phyloP scores from a whole-genome alignment of 2,113 vertebrate species.

The Nipponia nippon region DNA sequence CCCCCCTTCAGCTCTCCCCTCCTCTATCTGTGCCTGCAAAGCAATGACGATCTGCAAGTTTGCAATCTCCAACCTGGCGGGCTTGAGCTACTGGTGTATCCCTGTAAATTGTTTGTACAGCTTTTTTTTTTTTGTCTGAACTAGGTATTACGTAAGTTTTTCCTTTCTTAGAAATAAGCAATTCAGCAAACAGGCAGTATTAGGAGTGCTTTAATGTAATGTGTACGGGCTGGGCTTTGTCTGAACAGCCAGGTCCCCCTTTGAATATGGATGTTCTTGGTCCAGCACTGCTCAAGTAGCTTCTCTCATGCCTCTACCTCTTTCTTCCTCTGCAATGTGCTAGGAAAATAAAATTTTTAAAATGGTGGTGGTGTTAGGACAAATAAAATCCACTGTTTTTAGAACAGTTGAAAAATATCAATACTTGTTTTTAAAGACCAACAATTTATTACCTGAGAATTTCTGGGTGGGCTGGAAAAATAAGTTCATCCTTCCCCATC shows the following conservation, averaged over 20 bases:
- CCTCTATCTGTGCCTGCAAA: too few species aligned
- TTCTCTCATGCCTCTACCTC: not conserved
- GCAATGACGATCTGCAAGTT: not conserved
- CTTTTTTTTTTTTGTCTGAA: not conserved
- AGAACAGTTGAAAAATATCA: not conserved
- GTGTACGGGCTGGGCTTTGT: not conserved
- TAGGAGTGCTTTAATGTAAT: not conserved
- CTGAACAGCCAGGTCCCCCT: not conserved
- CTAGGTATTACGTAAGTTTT: not conserved
- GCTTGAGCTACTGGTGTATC: not conserved
- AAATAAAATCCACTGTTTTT: not conserved
- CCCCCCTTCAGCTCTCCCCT: not conserved
- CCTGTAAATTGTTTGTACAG: not conserved
- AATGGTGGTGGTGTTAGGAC: not conserved
- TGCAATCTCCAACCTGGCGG: rapidly evolving
- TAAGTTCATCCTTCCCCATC: not conserved
- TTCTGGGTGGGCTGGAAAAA: not conserved
- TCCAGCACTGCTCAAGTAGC: not conserved
- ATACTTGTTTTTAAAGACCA: not conserved
- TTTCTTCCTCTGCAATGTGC: not conserved
- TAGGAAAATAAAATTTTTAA: not conserved
- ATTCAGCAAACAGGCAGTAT: not conserved
- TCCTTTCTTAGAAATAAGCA: not conserved
- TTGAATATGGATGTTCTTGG: not conserved
- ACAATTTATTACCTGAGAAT: not conserved